Evolutionary conservation across 1,140 invertebrate genomes (phyloP), one percentile per base, ranked within the genome.

Genomic region (Ctenoplectra terminalis): DNA sequence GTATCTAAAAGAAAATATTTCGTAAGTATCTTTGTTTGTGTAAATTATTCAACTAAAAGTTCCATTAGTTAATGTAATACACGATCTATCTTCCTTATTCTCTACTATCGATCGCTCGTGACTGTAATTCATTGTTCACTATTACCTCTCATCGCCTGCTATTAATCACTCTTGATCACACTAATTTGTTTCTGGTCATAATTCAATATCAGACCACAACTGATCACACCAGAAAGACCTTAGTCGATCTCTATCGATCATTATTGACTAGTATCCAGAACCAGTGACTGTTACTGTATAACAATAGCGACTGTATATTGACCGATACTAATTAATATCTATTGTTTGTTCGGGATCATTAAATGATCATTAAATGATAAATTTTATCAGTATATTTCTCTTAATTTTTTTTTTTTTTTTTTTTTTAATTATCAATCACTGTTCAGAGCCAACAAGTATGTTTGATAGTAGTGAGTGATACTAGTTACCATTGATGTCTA

Each of bases 131-230:
- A 61, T 37, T n/a, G 37, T 11, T 40, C 37, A 26, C n/a, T 40
- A 64, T 64, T 64, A 64, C 37, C 61, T 43, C 61, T 43, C 61
- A n/a, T 40, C 37, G n/a, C 5, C 11, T 26, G 23, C n/a, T 26
- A 64, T 64, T 64, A 40, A 43, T 64, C 61, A 64, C 37, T 26
- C 37, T 64, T 64, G 37, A 64, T 64, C 61, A 40, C n/a, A 26
- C 23, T 40, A 40, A 64, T 64, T 64, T 64, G 61, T 64, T 64
- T 61, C 60, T 61, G 31, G 60, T 61, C 60, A 26, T 64, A 64
- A 64, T 64, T 64, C 34, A 15, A 26, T 40, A 64, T 43, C 37
- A 43, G n/a, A 2, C n/a, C 23, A 1, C 34, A 2, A 40, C 20
- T 26, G 61, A 40, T 40, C 31, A 40, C 37, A 40, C 37, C 34